Conservation (phyloP, 2,113 vertebrate species). For the Dipodomys merriami region DNA sequence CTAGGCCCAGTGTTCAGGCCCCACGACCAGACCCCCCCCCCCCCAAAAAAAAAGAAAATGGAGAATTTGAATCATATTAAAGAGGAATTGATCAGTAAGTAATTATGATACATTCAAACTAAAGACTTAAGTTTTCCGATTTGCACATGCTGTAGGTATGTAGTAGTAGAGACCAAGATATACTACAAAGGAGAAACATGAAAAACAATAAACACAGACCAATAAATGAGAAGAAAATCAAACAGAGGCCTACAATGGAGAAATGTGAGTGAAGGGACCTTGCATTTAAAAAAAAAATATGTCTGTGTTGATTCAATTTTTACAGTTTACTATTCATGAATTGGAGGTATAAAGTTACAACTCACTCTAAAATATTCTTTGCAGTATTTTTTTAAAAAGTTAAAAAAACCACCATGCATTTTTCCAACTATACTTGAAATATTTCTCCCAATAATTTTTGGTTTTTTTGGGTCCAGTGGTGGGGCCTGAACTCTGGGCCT, state of each 20-base stretch:
- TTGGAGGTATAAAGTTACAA: neutral
- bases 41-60: neutral
- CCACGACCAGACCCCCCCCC: no score
- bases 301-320: neutral
- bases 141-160: no score
- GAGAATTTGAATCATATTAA: constrained; percentile 7
- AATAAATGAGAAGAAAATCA: neutral
- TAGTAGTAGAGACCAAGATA: neutral
- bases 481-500: no score
- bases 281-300: neutral
- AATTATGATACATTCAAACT: neutral
- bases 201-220: neutral
- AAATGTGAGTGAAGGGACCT: neutral
- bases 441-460: neutral
- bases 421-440: neutral
- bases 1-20: no score
- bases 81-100: constrained; percentile 7
- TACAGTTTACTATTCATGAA: neutral
- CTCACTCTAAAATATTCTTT: no score
- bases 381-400: no score
- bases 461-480: no score
- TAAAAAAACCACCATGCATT: neutral
- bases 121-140: constrained; percentile 11
- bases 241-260: neutral
- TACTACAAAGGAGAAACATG: constrained; percentile 5